Base-by-base conservation (phyloP, 2,888 invertebrate species). In the Rhagium mordax region DNA sequence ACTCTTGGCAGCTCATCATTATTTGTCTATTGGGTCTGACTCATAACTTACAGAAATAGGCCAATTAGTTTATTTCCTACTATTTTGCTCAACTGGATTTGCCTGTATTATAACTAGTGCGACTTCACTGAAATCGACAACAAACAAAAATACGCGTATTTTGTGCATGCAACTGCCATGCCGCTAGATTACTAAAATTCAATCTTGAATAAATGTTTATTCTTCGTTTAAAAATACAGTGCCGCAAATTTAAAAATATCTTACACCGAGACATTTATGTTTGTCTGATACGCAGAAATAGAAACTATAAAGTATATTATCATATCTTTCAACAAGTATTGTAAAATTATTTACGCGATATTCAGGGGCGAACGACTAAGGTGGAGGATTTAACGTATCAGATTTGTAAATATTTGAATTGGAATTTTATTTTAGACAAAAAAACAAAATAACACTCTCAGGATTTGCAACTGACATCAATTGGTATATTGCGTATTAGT, bases 1-100 rank as follows among this genome's bases (percentile, higher is more conserved):
- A 72, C 65, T 71, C 75, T 81, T 82, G 81, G 81, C 81, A 79
- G 71, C 66, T 70, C 65, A 72, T 77, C 69, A 77, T 70, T 74
- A 73, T 78, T 78, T 81, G 78, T 79, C 73, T 75, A 78, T 66
- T 68, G 73, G 67, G 61, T 68, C 72, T 79, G 79, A 78, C 74
- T 79, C 79, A 78, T 70, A 71, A 71, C 41, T 65, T 65, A 73
- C 79, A 66, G 59, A 81, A 82, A 82, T 82, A 81, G 78, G 67
- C 74, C 76, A 78, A 77, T 77, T 75, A 67, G 67, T 67, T 67
- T 67, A 67, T 61, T 61, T 21, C 21, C 10, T 21, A 21, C 20
- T 61, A 61, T 61, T 61, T 61, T 61, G 20, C 20, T 61, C 21
- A 21, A 47, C 21, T 29, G 13, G 27, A 59, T n/a, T 61, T 21